Base-by-base conservation (phyloP, 2,113 vertebrate genomes). In the Ciconia boyciana region DNA sequence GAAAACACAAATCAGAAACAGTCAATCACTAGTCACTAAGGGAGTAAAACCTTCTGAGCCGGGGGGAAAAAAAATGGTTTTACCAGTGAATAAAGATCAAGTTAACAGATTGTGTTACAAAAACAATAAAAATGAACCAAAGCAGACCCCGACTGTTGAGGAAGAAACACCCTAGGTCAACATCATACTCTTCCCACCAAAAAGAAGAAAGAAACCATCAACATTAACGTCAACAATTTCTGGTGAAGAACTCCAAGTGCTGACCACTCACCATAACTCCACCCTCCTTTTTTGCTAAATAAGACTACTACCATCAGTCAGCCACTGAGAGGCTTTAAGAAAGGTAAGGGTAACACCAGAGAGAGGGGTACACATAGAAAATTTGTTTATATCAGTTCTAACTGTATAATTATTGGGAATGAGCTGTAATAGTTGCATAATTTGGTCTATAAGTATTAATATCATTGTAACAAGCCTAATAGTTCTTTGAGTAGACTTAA, bases 301-400 rank as follows among this genome's bases (percentile, higher is more conserved):
- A 66, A 31, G 28, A 44, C 39, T 39, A 51, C 17, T 34, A 46
- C 3, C 9, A 43, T 15, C 39, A 69, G 1, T 36, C 22, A 64
- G n/a, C 2, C 2, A 6, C n/a, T 0, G 0, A n/a, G 24, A 46
- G 18, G 16, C 39, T 48, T 69, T n/a, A 71, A 1, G 0, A 54
- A 95, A 64, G 5, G 7, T 36, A 51, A 71, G 5, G 13, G 6
- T 17, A 83, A 32, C 9, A 15, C 11, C 16, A 89, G 22, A 77
- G 16, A 64, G 74, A 77, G 25, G 6, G 6, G 4, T 61, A 64
- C 5, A 10, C 3, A 6, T 0, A 41, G 7, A 31, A 88, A 6
- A 3, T 13, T 28, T 58, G 5, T 25, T 66, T 81, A 7, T 34
- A 36, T 21, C 43, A 54, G 8, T 46, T 64, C 14, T 54, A 55